Evolutionary conservation across 2,888 invertebrate species (phyloP).

Genomic region (Anagyrus pseudococci): DNA sequence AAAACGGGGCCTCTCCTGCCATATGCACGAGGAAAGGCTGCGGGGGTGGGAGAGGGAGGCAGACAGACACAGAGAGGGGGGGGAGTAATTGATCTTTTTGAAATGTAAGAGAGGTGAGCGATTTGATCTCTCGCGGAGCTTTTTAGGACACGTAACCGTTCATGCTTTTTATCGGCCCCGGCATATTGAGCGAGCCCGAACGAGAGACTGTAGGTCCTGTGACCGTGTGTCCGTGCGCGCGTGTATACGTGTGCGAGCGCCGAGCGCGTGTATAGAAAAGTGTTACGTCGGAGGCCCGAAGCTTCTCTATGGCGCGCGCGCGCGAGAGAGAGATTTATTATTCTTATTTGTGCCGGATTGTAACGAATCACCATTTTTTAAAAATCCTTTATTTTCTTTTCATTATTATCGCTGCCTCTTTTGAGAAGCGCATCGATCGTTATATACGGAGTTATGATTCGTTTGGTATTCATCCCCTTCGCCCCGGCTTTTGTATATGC

Average conservation of each 20-base stretch:
- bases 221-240: not conserved
- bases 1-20: constrained; percentile 16
- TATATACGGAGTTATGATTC: no score
- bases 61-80: no score
- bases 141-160: constrained; percentile 40
- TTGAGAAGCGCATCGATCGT: no score
- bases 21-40: not conserved
- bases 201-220: not conserved
- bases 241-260: not conserved
- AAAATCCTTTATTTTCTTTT: no score
- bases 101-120: constrained; percentile 21
- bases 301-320: no score
- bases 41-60: not conserved
- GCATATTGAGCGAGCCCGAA: no score
- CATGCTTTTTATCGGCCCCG: constrained; percentile 32
- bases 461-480: no score
- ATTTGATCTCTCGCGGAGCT: constrained; percentile 30
- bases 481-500: no score
- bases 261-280: constrained; percentile 9
- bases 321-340: constrained; percentile 21
- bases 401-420: no score
- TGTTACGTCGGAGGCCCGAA: constrained; percentile 26
- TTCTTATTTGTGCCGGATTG: constrained; percentile 18
- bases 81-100: constrained; percentile 37
- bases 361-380: no score